Evolutionary conservation across 1,140 invertebrate species (phyloP), one percentile per base, ranked within the genome.

Genomic region (Pogonomyrmex californicus): DNA sequence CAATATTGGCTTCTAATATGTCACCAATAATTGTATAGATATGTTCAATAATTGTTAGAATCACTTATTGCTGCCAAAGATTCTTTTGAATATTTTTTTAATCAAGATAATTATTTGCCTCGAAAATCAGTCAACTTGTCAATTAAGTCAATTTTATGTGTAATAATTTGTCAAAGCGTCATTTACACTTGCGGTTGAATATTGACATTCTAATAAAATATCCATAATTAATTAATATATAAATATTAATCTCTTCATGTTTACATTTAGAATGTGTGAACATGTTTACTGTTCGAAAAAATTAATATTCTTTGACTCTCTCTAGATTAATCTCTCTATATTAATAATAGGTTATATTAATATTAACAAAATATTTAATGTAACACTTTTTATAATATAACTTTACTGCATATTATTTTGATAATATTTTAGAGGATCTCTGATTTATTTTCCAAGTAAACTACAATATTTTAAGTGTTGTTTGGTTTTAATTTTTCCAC

Each of bases 81-180:
- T 30, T 41, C 5, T 77, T 77, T 62, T 17, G 17, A 1, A 62
- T 3, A 54, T 3, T 44, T 38, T 70, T 81, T 66, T 36, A 7
- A 44, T 17, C n/a, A 70, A 70, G 12, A n/a, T 14, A 58, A 82
- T 56, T 60, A 17, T 56, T 81, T 4, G 4, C 17, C 7, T 33
- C 3, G 17, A 49, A 54, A 79, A 71, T 38, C 30, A 38, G 7
- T 68, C 30, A 44, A 56, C 44, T 58, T 44, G 17, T 58, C 51
- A 60, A 71, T 70, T 82, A 44, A 71, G 17, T 71, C 51, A 36
- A 47, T 82, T 36, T 47, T 58, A 44, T 36, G 9, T 70, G 36
- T 12, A 58, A 68, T 56, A 54, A 36, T 71, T 70, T 70, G 10
- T 30, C 23, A 44, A 33, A 75, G 12, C 9, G 17, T 79, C 7